Conservation (phyloP, 2,113 vertebrate genomes). For the Platysternon megacephalum region DNA sequence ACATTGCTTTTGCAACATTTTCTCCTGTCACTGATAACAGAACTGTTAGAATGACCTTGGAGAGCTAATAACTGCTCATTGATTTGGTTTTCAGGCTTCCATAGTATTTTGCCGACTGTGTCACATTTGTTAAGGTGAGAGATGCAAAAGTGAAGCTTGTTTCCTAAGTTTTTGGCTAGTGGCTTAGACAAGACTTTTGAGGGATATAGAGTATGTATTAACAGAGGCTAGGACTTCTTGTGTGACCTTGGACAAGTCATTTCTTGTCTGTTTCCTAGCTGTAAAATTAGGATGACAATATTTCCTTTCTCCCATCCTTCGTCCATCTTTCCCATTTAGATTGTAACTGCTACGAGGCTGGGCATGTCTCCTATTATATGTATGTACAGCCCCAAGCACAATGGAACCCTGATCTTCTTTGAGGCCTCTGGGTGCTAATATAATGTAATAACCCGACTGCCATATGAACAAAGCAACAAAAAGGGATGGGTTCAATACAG, state of each 20-base stretch:
- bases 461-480: neutral
- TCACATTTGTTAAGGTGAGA: conserved; percentile 11
- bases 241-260: neutral
- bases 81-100: conserved; percentile 55
- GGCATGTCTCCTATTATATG: neutral
- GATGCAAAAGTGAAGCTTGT: neutral
- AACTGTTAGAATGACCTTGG: conserved; percentile 51
- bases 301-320: neutral
- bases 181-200: accelerated
- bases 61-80: conserved; percentile 44
- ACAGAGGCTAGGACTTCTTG: neutral
- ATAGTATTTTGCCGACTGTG: neutral
- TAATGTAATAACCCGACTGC: neutral
- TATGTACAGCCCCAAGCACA: neutral
- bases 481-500: neutral
- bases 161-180: neutral
- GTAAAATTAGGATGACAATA: neutral
- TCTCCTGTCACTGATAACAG: conserved; percentile 48
- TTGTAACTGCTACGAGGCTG: neutral
- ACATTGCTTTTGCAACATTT: conserved; percentile 50
- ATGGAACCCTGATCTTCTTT: neutral
- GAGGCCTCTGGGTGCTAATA: neutral
- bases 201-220: neutral
- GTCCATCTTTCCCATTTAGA: neutral
- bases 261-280: neutral